Conservation (phyloP, 2,113 vertebrate genomes). For the Anoura caudifer region DNA sequence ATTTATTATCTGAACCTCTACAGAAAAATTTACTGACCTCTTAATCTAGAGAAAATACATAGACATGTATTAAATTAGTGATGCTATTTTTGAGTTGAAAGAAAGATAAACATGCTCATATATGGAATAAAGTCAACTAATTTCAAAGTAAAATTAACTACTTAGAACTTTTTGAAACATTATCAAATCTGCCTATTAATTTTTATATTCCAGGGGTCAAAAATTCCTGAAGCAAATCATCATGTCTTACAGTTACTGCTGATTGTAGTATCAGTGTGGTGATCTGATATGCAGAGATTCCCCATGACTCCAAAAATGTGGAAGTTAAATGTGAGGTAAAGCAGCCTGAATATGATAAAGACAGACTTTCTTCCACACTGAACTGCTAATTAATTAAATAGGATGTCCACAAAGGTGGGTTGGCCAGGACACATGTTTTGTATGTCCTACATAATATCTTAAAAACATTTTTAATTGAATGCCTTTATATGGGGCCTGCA, state of each 20-base stretch:
- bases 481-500: background rate
- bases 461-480: background rate
- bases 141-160: background rate
- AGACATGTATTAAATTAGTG: background rate
- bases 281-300: constrained; percentile 89
- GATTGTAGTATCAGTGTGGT: constrained; percentile 88
- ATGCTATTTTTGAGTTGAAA: background rate
- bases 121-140: background rate
- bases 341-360: background rate
- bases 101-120: background rate
- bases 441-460: background rate
- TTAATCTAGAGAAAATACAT: background rate
- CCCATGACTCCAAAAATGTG: constrained; percentile 87
- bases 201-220: constrained; percentile 89
- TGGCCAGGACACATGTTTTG: background rate
- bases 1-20: background rate
- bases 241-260: constrained; percentile 87
- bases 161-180: background rate
- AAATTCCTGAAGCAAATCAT: constrained; percentile 89
- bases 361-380: background rate
- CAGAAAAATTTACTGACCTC: background rate
- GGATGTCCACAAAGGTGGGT: background rate
- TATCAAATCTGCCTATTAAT: background rate
- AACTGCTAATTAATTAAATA: background rate
- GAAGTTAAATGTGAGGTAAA: constrained; percentile 86